Evolutionary conservation across 2,113 vertebrate species (phyloP).

Genomic region (Sphaerodactylus townsendi): DNA sequence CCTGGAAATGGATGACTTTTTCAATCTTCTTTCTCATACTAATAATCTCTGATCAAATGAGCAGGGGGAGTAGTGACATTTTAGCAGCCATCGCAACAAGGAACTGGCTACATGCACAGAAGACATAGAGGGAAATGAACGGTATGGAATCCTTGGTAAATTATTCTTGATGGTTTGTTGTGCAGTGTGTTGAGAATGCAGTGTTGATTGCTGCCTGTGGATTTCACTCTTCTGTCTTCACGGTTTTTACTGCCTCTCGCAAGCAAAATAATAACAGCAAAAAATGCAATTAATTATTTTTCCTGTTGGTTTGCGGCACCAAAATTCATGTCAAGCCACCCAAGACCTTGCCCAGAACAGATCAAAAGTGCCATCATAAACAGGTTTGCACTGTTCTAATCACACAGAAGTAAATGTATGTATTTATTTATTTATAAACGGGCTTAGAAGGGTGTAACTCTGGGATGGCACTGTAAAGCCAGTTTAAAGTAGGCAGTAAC

Average conservation of each 20-base stretch:
- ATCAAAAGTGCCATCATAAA: too few relatives aligned
- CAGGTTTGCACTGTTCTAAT: too few relatives aligned
- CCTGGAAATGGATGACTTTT: constrained; percentile 28
- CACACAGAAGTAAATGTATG: too few relatives aligned
- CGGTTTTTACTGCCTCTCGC: too few relatives aligned
- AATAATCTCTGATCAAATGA: constrained; percentile 34
- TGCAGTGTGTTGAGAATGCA: neutral
- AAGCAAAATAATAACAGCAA: too few relatives aligned
- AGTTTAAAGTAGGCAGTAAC: neutral
- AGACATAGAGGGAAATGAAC: neutral
- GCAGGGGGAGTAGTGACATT: constrained; percentile 12
- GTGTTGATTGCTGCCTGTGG: neutral
- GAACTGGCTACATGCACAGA: constrained; percentile 3
- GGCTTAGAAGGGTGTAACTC: too few relatives aligned
- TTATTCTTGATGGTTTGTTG: neutral
- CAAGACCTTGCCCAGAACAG: too few relatives aligned
- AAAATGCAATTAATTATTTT: too few relatives aligned
- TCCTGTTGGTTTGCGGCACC: too few relatives aligned
- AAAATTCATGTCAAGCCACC: too few relatives aligned
- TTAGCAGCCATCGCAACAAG: neutral
- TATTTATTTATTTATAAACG: too few relatives aligned
- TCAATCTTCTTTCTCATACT: neutral
- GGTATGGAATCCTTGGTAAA: constrained; percentile 1
- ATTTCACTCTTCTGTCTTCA: neutral
- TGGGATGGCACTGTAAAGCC: too few relatives aligned